A percentile compares a stretch with the other conserved stretches of the same genome.
These are phyloP conservation scores for Zaprionus tsacasi DNA, from an alignment of 1,140 invertebrate species.

Conservation along the genomic window DNA sequence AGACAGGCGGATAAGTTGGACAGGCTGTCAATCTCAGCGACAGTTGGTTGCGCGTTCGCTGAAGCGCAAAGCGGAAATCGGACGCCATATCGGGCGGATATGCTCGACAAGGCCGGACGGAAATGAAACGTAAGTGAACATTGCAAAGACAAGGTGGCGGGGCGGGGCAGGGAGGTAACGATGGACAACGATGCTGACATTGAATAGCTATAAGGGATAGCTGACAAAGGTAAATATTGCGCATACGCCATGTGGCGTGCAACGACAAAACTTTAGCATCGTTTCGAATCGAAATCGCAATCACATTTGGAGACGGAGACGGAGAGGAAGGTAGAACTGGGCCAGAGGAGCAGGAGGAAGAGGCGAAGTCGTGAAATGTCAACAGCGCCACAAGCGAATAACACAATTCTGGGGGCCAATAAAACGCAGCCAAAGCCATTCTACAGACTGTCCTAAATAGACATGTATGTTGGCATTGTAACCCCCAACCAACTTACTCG, in stretches of 20 bases:
- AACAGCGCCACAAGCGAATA: slow-evolving; percentile 12
- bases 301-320: no score
- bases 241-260: slow-evolving; percentile 28
- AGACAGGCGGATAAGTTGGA: slow-evolving; percentile 19
- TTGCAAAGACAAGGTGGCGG: slow-evolving; percentile 39
- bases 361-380: slow-evolving; percentile 8
- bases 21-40: slow-evolving; percentile 62
- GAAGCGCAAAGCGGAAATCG: slow-evolving; percentile 72
- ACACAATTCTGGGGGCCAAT: slow-evolving; percentile 35
- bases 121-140: slow-evolving; percentile 65
- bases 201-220: slow-evolving; percentile 25
- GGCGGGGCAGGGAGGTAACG: slow-evolving; percentile 1
- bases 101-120: slow-evolving; percentile 63
- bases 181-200: slow-evolving; percentile 18
- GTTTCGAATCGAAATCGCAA: neutral
- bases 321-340: neutral
- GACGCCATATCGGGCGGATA: slow-evolving; percentile 72
- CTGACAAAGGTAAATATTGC: slow-evolving; percentile 50
- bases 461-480: slow-evolving; percentile 17
- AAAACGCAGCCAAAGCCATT: slow-evolving; percentile 46
- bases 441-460: slow-evolving; percentile 24
- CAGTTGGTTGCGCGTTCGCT: slow-evolving; percentile 44
- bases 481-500: slow-evolving; percentile 24
- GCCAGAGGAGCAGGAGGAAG: no score
- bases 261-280: slow-evolving; percentile 4